phyloP scores from a whole-genome alignment of 2,888 invertebrate species.

The Pheosia tremula region DNA sequence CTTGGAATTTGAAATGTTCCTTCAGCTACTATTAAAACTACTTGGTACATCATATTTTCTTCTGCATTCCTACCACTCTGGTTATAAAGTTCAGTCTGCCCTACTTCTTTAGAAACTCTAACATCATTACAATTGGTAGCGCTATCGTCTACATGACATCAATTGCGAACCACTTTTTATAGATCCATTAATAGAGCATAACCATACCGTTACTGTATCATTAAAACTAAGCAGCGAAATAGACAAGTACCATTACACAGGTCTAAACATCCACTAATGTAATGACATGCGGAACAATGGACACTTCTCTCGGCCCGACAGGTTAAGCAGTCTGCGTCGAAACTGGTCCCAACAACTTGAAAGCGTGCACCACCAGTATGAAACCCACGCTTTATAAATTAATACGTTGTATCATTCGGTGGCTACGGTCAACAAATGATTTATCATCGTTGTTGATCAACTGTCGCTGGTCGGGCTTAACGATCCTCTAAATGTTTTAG shows the following conservation, averaged over 20 bases:
- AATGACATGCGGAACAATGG: slow-evolving; percentile 37
- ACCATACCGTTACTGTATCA: slow-evolving; percentile 1
- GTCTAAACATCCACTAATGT: slow-evolving; percentile 19
- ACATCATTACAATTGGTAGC: not conserved
- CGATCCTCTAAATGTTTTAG: not conserved
- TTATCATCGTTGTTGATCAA: slow-evolving; percentile 19
- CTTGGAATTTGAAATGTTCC: not conserved
- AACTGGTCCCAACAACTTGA: slow-evolving; percentile 29
- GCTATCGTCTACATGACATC: not conserved
- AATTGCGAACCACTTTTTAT: slow-evolving; percentile 2
- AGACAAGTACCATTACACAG: slow-evolving; percentile 23
- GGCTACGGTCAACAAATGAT: slow-evolving; percentile 38
- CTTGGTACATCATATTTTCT: not conserved
- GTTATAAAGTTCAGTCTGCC: not conserved
- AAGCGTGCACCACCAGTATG: slow-evolving; percentile 4
- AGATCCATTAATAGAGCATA: slow-evolving; percentile 2
- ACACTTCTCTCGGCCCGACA: slow-evolving; percentile 28
- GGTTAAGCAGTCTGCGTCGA: slow-evolving; percentile 29
- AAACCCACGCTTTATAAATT: slow-evolving; percentile 46
- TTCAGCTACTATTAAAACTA: not conserved
- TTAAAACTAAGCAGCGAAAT: not conserved
- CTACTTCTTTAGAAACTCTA: slow-evolving; percentile 2
- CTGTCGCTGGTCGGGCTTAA: not conserved
- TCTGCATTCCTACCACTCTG: not conserved
- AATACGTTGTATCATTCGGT: slow-evolving; percentile 44